These are phyloP conservation scores for Rattus norvegicus DNA, from an alignment of 2,113 vertebrate species.

Conservation along the genomic window GRCr8 NC_086020.1:221559001-221559500, in stretches of 20 bases:
- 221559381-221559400: background rate
- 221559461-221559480: background rate
- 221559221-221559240: background rate
- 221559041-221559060: background rate
- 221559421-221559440: background rate
- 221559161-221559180: background rate
- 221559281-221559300: background rate
- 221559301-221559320: background rate
- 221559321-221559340: background rate
- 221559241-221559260: background rate
- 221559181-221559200: background rate
- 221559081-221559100: background rate
- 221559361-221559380: background rate
- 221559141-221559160: background rate
- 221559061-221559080: background rate
- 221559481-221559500: background rate
- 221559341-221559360: background rate
- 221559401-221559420: background rate
- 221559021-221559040: background rate
- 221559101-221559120: background rate
- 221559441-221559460: background rate
- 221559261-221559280: background rate
- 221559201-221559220: background rate
- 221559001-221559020: background rate
- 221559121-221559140: constrained; percentile 18